Evolutionary conservation across 1,140 invertebrate genomes (phyloP), one percentile per base, ranked within the genome.

Genomic region (Drosophila ficusphila): DNA sequence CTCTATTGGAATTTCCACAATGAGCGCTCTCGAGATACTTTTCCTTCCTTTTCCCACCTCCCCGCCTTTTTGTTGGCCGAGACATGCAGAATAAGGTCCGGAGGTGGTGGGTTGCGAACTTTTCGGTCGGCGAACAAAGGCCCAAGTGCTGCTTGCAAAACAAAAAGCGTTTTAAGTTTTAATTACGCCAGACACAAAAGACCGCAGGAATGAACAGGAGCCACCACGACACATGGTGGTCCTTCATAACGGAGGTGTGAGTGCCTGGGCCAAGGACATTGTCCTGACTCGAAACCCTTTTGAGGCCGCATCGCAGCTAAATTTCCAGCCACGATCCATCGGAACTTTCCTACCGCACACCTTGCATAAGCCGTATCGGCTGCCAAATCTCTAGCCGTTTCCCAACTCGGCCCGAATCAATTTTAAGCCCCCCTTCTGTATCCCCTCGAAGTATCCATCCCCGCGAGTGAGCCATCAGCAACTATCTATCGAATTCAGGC

Each of bases 121-220:
- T 86, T 76, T 57, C 38, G 52, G 76, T 65, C 72, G 44, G 75
- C 71, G 77, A 85, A 86, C 81, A 86, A 86, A 74, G 82, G 82
- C 76, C 81, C 73, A 88, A 86, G 76, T 70, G 82, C 77, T 88
- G 78, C 82, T 88, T 88, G 83, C 83, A 72, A 88, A 86, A 88
- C 83, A 88, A 88, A 86, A 88, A 88, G 82, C 82, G 64, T 82
- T 88, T 88, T 82, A 88, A 88, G 82, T 88, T 88, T 88, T 88
- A 88, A 88, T 88, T 88, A 88, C 82, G 65, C 8, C 36, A 44
- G 68, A 70, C 57, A 77, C 77, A 86, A 86, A 86, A 76, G 68
- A 42, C 46, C 42, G 68, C 49, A 41, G 53, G 52, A 56, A 47
- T 23, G 33, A 56, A 36, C 49, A 42, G 19, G 19, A 42, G 41